Conservation (phyloP, 2,797 vertebrate species). For the Chelonia mydas region DNA sequence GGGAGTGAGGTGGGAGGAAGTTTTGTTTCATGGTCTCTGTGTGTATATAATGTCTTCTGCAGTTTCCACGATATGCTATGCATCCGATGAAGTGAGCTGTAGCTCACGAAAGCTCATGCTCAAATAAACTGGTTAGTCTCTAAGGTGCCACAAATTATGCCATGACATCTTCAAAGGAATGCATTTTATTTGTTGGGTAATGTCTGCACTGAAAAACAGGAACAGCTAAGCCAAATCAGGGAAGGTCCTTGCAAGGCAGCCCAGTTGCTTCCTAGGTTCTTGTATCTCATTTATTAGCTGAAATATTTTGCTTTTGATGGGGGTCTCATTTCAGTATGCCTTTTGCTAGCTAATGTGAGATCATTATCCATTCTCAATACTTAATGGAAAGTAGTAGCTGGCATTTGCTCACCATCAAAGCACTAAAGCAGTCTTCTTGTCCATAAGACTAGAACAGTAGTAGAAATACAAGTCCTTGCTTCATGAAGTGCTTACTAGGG, state of each 20-base stretch:
- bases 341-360: background rate
- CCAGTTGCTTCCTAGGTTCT: background rate
- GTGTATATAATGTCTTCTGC: no score
- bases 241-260: background rate
- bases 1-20: no score
- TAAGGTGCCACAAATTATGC: background rate
- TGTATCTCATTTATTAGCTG: background rate
- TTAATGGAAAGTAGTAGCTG: background rate
- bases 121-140: no score
- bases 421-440: background rate
- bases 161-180: background rate
- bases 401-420: background rate
- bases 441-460: background rate
- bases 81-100: no score
- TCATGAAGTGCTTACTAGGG: background rate
- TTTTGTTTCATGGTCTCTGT: no score
- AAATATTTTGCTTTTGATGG: background rate
- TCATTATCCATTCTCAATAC: background rate
- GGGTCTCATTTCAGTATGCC: background rate
- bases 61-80: no score
- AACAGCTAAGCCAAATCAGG: background rate
- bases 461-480: background rate
- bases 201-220: background rate
- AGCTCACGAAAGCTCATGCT: no score
- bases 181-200: background rate